Evolutionary conservation across 2,888 invertebrate species (phyloP).

Genomic region (Nowickia ferox): DNA sequence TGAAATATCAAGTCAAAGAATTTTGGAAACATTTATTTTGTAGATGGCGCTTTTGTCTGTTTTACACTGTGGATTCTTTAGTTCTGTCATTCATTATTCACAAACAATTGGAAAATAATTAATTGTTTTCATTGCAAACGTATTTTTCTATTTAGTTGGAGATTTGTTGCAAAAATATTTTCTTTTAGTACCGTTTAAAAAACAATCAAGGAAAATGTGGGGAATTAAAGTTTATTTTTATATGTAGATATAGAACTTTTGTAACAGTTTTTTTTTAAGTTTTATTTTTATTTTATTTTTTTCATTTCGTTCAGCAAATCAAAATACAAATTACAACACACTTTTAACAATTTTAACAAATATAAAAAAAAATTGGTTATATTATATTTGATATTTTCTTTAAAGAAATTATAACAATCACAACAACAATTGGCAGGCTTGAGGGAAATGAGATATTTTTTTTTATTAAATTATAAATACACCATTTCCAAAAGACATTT

Average conservation of each 20-base stretch:
- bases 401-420: conserved; percentile 61
- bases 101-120: conserved; percentile 46
- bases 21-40: conserved; percentile 76
- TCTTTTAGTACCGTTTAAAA: conserved; percentile 35
- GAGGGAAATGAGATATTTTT: conserved; percentile 12
- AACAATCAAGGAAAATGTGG: conserved; percentile 57
- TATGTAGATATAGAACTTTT: conserved; percentile 40
- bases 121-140: conserved; percentile 47
- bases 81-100: conserved; percentile 37
- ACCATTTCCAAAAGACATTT: conserved; percentile 42
- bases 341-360: conserved; percentile 59
- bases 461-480: not conserved
- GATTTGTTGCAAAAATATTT: conserved; percentile 34
- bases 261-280: conserved; percentile 52
- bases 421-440: conserved; percentile 60
- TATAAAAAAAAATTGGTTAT: conserved; percentile 23
- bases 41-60: conserved; percentile 79
- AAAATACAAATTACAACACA: conserved; percentile 71
- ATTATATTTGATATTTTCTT: conserved; percentile 17
- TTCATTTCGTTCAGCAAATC: conserved; percentile 49
- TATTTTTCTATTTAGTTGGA: conserved; percentile 11
- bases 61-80: conserved; percentile 72
- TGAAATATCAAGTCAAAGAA: conserved; percentile 82
- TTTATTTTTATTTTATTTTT: conserved; percentile 13
- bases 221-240: conserved; percentile 42